phyloP scores from a whole-genome alignment of 2,797 vertebrate genomes.

The Gymnopithys bicolor region DNA sequence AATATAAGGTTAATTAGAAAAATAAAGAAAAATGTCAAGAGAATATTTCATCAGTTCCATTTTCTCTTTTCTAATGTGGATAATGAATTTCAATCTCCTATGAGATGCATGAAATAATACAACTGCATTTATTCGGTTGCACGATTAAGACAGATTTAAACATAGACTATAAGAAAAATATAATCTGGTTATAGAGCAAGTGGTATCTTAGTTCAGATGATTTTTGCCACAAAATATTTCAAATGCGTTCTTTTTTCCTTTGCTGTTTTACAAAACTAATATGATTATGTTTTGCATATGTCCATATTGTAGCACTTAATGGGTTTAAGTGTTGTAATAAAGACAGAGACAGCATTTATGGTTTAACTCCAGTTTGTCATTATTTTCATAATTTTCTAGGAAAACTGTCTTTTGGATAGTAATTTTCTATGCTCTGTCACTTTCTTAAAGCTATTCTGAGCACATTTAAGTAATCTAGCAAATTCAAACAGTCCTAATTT shows the following conservation, averaged over 20 bases:
- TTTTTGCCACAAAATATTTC: not conserved
- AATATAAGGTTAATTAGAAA: slow-evolving; percentile 63
- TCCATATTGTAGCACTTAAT: not conserved
- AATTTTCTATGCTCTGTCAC: slow-evolving; percentile 32
- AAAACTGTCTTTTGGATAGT: not conserved
- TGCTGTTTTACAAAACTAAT: not conserved
- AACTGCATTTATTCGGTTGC: not conserved
- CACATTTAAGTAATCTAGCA: slow-evolving; percentile 26
- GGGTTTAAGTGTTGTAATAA: not conserved
- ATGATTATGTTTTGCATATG: not conserved
- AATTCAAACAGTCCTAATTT: slow-evolving; percentile 37
- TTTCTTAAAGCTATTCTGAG: slow-evolving; percentile 4
- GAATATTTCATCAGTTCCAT: slow-evolving; percentile 24
- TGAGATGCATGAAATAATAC: not conserved
- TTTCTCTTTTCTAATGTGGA: not conserved
- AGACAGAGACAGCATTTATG: not conserved
- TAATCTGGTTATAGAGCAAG: not conserved
- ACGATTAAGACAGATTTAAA: not conserved
- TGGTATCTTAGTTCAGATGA: not conserved
- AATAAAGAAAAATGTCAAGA: slow-evolving; percentile 61
- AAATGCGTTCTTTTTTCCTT: not conserved
- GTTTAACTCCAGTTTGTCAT: slow-evolving; percentile 15
- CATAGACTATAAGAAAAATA: not conserved
- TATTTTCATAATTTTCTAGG: not conserved
- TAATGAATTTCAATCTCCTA: not conserved